Percentiles rank a stretch among this genome's conserved stretches.
Evolutionary conservation across 2,888 invertebrate species (phyloP).

Genomic region (Eretmocerus hayati): DNA sequence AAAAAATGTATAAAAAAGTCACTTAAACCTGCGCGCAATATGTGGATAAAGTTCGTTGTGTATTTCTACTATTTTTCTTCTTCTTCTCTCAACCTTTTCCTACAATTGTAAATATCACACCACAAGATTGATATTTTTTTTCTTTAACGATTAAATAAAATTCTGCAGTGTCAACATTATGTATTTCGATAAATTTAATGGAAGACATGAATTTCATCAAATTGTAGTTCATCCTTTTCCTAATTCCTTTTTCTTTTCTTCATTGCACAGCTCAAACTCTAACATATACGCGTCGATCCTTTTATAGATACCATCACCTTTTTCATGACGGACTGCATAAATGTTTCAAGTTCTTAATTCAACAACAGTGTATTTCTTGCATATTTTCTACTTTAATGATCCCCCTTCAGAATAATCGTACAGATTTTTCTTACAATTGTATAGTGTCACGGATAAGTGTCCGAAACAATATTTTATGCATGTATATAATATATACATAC

Average conservation of each 20-base stretch:
- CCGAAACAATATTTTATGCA: conserved; percentile 10
- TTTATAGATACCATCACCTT: too few relatives aligned
- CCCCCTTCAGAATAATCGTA: conserved; percentile 20
- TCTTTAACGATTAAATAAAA: conserved; percentile 18
- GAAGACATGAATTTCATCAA: conserved; percentile 18
- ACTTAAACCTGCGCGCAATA: conserved; percentile 16
- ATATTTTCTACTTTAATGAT: conserved; percentile 10
- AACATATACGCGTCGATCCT: too few relatives aligned
- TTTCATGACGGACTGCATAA: conserved; percentile 5
- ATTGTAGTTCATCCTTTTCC: too few relatives aligned
- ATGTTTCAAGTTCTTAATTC: conserved; percentile 8
- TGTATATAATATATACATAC: conserved; percentile 11
- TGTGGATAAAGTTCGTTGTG: conserved; percentile 22
- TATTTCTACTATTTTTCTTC: conserved; percentile 3
- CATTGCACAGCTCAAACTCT: too few relatives aligned
- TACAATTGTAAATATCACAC: conserved; percentile 20
- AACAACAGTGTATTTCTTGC: conserved; percentile 4
- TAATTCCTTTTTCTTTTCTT: neutral
- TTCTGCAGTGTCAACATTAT: conserved; percentile 12
- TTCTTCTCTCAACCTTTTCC: conserved; percentile 4
- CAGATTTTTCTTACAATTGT: conserved; percentile 10
- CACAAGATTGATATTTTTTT: conserved; percentile 16
- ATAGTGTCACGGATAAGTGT: too few relatives aligned
- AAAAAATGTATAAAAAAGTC: conserved; percentile 19
- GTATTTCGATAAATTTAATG: conserved; percentile 12